Conservation (phyloP, 2,797 vertebrate genomes). For the Cyclura pinguis region DNA sequence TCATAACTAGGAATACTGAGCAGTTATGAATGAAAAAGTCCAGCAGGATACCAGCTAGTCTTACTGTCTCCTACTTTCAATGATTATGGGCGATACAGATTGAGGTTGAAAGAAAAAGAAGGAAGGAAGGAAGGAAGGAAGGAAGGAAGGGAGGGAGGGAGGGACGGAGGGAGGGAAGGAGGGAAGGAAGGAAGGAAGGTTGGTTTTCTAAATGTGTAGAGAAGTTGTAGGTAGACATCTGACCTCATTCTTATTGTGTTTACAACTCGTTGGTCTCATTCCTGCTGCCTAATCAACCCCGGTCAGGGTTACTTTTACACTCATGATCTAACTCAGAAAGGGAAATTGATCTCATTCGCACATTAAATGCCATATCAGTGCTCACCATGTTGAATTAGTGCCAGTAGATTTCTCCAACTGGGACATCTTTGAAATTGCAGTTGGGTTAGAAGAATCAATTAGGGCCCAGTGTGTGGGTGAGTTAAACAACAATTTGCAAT, state of each 20-base stretch:
- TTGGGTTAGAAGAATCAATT: slow-evolving; percentile 82
- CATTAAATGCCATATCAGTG: slow-evolving; percentile 68
- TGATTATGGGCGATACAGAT: neutral
- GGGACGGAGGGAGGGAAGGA: neutral
- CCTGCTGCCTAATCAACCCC: neutral
- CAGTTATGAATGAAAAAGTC: no score
- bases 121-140: no score
- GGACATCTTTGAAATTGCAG: slow-evolving; percentile 76
- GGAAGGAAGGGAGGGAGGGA: no score
- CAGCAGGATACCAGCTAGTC: no score
- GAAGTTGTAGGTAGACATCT: neutral
- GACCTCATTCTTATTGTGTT: neutral
- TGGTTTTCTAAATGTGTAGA: neutral
- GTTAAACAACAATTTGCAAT: slow-evolving; percentile 78
- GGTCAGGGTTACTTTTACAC: slow-evolving; percentile 18
- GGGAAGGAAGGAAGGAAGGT: neutral
- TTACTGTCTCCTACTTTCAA: neutral
- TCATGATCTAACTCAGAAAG: slow-evolving; percentile 36
- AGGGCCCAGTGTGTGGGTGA: slow-evolving; percentile 73
- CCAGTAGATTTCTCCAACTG: slow-evolving; percentile 77
- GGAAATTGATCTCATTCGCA: slow-evolving; percentile 69
- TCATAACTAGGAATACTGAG: no score
- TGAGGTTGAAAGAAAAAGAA: no score
- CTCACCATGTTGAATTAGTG: slow-evolving; percentile 79
- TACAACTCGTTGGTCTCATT: neutral